Conservation (phyloP, 1,140 invertebrate genomes). For the Drosophila auraria region DNA sequence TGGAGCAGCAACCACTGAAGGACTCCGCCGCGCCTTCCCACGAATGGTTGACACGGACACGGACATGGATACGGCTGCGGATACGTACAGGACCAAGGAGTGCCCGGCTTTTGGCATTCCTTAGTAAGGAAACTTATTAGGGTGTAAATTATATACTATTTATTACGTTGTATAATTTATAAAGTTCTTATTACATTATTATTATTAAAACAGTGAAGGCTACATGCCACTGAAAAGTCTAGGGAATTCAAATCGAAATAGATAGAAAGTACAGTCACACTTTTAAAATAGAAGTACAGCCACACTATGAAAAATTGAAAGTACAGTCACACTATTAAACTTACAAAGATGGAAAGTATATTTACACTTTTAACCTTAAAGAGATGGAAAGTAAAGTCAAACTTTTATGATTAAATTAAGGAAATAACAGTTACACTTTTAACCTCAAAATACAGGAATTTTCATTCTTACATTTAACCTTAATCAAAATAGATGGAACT, state of each 20-base stretch:
- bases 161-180: not conserved
- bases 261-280: no score
- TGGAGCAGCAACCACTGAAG: conserved; percentile 50
- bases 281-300: no score
- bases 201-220: not conserved
- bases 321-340: no score
- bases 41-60: conserved; percentile 75
- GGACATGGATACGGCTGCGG: not conserved
- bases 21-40: conserved; percentile 56
- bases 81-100: conserved; percentile 9
- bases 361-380: no score
- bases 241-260: no score
- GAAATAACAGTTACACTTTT: no score
- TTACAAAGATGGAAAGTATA: no score
- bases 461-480: no score
- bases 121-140: not conserved
- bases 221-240: not conserved
- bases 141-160: not conserved
- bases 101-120: not conserved
- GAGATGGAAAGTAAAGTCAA: no score
- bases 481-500: not conserved
- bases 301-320: no score
- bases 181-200: not conserved
- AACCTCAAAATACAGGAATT: no score
- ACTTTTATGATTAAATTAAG: not conserved